Evolutionary conservation across 2,888 invertebrate genomes (phyloP), one percentile per base, ranked within the genome.

Genomic region (Galeruca laticollis): DNA sequence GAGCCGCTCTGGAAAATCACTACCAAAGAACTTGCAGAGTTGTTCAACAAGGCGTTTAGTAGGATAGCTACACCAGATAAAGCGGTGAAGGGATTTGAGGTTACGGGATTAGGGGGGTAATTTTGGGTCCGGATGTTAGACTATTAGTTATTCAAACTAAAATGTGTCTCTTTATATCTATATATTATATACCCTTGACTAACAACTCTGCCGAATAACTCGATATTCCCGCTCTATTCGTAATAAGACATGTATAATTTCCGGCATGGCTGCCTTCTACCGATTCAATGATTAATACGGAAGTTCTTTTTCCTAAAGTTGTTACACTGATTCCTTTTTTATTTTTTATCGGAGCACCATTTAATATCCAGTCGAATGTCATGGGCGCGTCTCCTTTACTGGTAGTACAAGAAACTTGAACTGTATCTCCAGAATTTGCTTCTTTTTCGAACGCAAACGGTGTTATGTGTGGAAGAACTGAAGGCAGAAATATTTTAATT

Each of bases 301-400:
- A 81, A 87, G 90, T 79, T 88, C 89, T 78, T 69, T 76, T 81
- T 15, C 79, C 90, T 88, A 73, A 88, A 87, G 83, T 89, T 84
- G 80, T 86, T 84, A 79, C 87, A 86, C 77, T 85, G 9, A 57
- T 57, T 4, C 56, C 56, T 18, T 54, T 54, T n/a, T 18, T 31
- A 33, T 31, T 15, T 56, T 65, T 65, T 11, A 65, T 57, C 33
- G 21, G 40, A 87, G 80, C 71, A 33, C 78, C 81, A 84, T 94
- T 91, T 77, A 93, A 91, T 60, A 89, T 89, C 94, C 94, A 94
- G 21, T 88, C 87, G 60, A 94, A 90, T 69, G 88, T 88, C 81
- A 94, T 87, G 1, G 94, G 94, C 67, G 90, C 86, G 85, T 94
- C 94, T 72, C 94, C 93, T 84, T 92, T 91, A 72, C 89, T 89